Evolutionary conservation across 1,140 invertebrate species (phyloP), one percentile per base, ranked within the genome.

Genomic region (Zaprionus ornatus): DNA sequence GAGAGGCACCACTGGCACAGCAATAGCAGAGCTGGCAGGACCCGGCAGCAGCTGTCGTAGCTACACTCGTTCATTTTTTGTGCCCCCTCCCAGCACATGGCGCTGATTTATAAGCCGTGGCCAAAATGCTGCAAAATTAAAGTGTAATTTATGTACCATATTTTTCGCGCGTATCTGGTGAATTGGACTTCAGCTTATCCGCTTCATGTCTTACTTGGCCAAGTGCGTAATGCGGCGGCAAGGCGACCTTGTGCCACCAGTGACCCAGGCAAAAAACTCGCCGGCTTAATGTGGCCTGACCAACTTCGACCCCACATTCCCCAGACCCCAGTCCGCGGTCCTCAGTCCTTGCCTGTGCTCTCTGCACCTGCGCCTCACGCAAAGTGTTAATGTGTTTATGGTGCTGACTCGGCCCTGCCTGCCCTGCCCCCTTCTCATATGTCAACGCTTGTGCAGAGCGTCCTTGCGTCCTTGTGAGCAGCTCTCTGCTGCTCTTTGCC

Each of bases 121-220:
- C 85, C 85, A 90, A 90, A 90, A 90, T 82, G 86, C 75, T 90
- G 85, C 81, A 90, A 90, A 90, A 90, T 90, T 90, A 90, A 90
- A 90, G 85, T 85, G 79, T 90, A 90, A 90, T 90, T 90, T 90
- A 90, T 90, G 85, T 69, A 85, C 72, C 71, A 74, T 68, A 48
- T 78, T 62, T 71, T 66, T 52, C 42, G 52, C 50, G 76, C 61
- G 67, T 64, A 75, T 78, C 76, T 73, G 66, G 35, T 54, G 55
- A 54, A 40, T 75, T 61, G 29, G 65, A 77, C 77, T 79, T 52
- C 80, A 79, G 82, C 74, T 86, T 87, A 86, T 86, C 82, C 82
- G 76, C 72, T 61, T 79, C 78, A 40, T 75, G 66, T 70, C 73
- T 75, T 54, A 75, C 60, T 75, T 75, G 73, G 67, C 60, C 72